Conservation (phyloP, 2,113 vertebrate species). For the Callospermophilus lateralis region DNA sequence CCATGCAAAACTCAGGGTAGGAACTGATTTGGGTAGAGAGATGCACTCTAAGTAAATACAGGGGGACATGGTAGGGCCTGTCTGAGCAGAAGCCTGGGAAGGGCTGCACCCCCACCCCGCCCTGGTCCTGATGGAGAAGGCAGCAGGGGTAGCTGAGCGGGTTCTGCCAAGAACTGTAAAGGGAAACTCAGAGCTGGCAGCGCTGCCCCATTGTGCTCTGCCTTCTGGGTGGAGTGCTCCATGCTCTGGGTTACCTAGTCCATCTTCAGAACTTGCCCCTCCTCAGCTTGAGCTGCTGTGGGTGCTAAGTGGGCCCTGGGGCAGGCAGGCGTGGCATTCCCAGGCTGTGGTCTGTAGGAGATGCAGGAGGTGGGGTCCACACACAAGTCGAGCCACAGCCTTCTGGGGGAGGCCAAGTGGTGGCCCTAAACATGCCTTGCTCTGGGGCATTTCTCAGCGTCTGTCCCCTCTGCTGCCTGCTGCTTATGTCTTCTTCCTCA, state of each 20-base stretch:
- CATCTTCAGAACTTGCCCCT: background rate
- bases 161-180: background rate
- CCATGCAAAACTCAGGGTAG: background rate
- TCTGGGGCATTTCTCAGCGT: background rate
- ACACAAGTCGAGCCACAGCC: rapidly evolving
- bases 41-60: background rate
- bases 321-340: background rate
- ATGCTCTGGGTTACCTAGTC: background rate
- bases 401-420: background rate
- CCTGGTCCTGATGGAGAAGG: background rate
- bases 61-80: background rate
- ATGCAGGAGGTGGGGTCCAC: background rate
- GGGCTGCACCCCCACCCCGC: background rate
- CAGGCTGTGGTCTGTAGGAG: background rate
- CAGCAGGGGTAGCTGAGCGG: background rate
- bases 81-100: background rate
- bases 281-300: background rate
- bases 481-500: background rate
- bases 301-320: background rate
- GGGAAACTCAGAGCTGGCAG: background rate
- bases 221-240: background rate
- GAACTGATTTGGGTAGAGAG: background rate
- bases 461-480: background rate
- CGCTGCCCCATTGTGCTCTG: background rate
- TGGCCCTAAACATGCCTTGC: background rate